phyloP scores from a whole-genome alignment of 2,797 vertebrate species.

The Pelodytes ibericus region DNA sequence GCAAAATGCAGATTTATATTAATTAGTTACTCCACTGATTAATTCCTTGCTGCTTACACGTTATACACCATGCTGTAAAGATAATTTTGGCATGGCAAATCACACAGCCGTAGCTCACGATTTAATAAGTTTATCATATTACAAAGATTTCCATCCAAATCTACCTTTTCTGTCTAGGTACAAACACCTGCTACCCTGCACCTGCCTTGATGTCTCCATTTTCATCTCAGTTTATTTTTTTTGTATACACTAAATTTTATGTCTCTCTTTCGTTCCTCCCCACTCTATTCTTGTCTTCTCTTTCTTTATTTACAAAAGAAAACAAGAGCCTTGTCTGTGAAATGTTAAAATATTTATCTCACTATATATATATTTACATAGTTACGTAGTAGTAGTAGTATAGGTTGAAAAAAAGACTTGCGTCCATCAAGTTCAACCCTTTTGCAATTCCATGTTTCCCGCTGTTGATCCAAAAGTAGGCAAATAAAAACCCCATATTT shows the following conservation, averaged over 20 bases:
- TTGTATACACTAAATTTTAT: neutral
- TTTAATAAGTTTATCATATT: slow-evolving; percentile 77
- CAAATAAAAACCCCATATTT: too few relatives aligned
- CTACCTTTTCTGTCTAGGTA: slow-evolving; percentile 77
- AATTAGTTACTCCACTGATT: slow-evolving; percentile 89
- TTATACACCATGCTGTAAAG: slow-evolving; percentile 86
- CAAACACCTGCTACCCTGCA: slow-evolving; percentile 78
- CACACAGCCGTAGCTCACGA: slow-evolving; percentile 76
- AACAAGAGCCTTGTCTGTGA: neutral
- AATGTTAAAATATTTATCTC: too few relatives aligned
- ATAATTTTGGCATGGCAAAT: slow-evolving; percentile 76
- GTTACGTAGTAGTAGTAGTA: too few relatives aligned
- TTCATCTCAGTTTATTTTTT: neutral
- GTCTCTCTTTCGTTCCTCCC: neutral
- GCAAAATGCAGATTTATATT: slow-evolving; percentile 91
- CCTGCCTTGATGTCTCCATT: slow-evolving; percentile 61
- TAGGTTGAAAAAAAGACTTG: too few relatives aligned
- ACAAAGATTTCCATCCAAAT: slow-evolving; percentile 77
- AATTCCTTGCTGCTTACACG: slow-evolving; percentile 83
- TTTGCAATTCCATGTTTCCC: too few relatives aligned
- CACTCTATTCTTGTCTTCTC: neutral
- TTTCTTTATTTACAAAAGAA: neutral
- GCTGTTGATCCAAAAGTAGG: too few relatives aligned
- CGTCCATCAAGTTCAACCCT: too few relatives aligned
- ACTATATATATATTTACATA: too few relatives aligned